Base-by-base conservation (phyloP, 2,113 vertebrate species). In the Mobula birostris region DNA sequence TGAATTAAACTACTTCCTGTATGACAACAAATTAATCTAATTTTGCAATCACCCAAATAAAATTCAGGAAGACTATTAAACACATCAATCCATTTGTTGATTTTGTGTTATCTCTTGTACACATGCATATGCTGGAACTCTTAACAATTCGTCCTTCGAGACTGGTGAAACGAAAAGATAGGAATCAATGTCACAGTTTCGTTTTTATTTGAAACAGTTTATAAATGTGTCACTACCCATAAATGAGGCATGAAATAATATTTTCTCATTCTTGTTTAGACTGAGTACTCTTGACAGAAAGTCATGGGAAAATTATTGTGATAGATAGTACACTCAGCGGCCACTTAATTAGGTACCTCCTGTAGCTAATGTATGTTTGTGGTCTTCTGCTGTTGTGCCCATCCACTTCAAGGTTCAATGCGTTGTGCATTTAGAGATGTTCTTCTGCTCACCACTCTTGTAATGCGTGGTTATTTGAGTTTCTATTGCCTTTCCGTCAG, bases 161-260 rank as follows among this genome's bases (percentile, higher is more conserved):
- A n/a, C 63, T 19, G 72, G 19, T n/a, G 58, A 90, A 66, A 66
- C 4, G n/a, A 66, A 66, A 90, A 90, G 3, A 90, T 68, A 90
- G 5, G 61, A 58, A 15, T 88, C 32, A 90, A 90, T 6, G 7
- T 90, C n/a, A 12, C 77, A 79, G n/a, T 66, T 90, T 90, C 3
- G 63, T 90, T 66, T 63, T 90, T 90, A 90, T 32, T 66, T 90
- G 61, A 90, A 90, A 15, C 85, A 66, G 85, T n/a, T 90, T 90
- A 32, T 0, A 66, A 14, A 66, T 32, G 15, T 63, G 63, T 36
- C 17, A 66, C 5, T n/a, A n/a, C 27, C 27, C 63, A 32, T 19
- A 90, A 90, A 2, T 90, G 61, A 85, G 61, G 6, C 85, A 66
- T 32, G 56, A 61, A 15, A 63, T 12, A 63, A 63, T 8, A 90